Percentiles rank a stretch among this genome's conserved stretches.
Evolutionary conservation across 2,888 invertebrate genomes (phyloP).

Genomic region (Panopea generosa): DNA sequence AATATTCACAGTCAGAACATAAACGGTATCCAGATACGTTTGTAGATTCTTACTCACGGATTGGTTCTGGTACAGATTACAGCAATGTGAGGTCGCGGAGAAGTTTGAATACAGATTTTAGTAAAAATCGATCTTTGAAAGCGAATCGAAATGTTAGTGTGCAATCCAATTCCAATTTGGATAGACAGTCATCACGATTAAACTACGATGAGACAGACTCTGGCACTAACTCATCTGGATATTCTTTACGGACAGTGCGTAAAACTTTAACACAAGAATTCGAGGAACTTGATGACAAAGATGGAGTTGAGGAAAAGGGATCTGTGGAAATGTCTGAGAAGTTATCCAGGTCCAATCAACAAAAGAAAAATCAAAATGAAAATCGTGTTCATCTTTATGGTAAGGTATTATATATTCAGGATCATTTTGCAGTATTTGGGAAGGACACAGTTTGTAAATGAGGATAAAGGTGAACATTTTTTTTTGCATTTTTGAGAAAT

Average conservation of each 20-base stretch:
- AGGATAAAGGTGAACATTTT: too few relatives aligned
- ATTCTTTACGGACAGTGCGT: slow-evolving; percentile 33
- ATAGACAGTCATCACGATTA: not conserved
- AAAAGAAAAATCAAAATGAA: slow-evolving; percentile 6
- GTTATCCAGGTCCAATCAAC: slow-evolving; percentile 7
- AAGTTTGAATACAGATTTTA: slow-evolving; percentile 42
- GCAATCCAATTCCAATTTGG: not conserved
- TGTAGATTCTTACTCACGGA: slow-evolving; percentile 7
- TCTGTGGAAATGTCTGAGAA: slow-evolving; percentile 60
- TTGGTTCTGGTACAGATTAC: slow-evolving; percentile 4
- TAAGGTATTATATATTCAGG: slow-evolving; percentile 42
- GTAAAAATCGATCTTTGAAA: slow-evolving; percentile 4
- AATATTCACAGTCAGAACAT: slow-evolving; percentile 38
- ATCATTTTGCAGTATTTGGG: too few relatives aligned
- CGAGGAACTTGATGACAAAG: slow-evolving; percentile 26
- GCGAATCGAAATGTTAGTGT: not conserved
- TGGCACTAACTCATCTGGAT: slow-evolving; percentile 15
- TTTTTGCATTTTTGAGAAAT: too few relatives aligned
- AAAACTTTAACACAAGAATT: slow-evolving; percentile 45
- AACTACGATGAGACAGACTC: slow-evolving; percentile 12
- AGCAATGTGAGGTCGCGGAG: slow-evolving; percentile 30
- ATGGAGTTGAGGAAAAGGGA: slow-evolving; percentile 60
- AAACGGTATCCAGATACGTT: slow-evolving; percentile 19
- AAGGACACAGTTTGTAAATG: too few relatives aligned
- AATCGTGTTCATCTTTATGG: slow-evolving; percentile 65